phyloP scores from a whole-genome alignment of 2,888 invertebrate species.

The Agriopis leucophaearia region DNA sequence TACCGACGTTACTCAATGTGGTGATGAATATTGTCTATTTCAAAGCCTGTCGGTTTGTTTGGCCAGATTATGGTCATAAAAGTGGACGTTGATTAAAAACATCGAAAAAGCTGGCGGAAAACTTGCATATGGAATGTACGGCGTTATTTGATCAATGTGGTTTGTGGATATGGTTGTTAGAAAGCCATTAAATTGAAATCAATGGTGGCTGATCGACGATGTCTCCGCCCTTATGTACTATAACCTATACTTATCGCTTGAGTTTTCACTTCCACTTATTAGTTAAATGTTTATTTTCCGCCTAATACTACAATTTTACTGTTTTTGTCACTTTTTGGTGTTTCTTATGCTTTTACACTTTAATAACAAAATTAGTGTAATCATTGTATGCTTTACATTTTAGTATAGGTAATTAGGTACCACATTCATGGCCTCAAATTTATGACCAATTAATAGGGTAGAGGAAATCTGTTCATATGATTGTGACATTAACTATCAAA shows the following conservation, averaged over 20 bases:
- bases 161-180: conserved; percentile 51
- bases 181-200: conserved; percentile 52
- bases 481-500: not conserved
- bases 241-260: conserved; percentile 19
- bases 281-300: conserved; percentile 5
- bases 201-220: conserved; percentile 8
- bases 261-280: conserved; percentile 16
- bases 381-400: not conserved
- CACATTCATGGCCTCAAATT: not conserved
- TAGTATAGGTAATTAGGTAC: not conserved
- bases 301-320: not conserved
- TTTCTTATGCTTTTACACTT: not conserved
- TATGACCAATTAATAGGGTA: not conserved
- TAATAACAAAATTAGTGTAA: not conserved
- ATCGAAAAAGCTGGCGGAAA: not conserved
- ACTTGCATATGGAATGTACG: not conserved
- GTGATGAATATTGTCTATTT: conserved; percentile 24
- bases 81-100: conserved; percentile 19
- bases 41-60: conserved; percentile 12
- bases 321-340: not conserved
- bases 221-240: not conserved
- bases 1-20: conserved; percentile 22
- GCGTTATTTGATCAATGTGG: conserved; percentile 34
- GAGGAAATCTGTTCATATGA: not conserved
- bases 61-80: conserved; percentile 10